Base-by-base conservation (phyloP, 2,888 invertebrate species). In the Gortyna flavago region DNA sequence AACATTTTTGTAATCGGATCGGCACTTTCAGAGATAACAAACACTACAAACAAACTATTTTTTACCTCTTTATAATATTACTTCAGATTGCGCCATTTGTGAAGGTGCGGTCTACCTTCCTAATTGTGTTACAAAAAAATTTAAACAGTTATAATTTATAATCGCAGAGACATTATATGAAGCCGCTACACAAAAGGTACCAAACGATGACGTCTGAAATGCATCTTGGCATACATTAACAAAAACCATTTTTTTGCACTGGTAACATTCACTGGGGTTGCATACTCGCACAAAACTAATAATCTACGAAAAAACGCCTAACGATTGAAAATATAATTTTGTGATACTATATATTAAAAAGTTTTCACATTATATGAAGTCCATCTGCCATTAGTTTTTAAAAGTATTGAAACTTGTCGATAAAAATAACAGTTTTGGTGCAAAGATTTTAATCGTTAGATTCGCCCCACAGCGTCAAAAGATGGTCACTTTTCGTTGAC, bases 111-210 rank as follows among this genome's bases (percentile, higher is more conserved):
- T 32, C 16, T 32, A 16, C 7, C 32, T 2, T 65, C n/a, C 13
- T 62, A 32, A 41, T 51, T 61, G 3, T 72, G 25, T 73, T 35
- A 67, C 16, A 6, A 4, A 48, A 25, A 18, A 16, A 64, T n/a
- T 57, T 11, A 64, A 77, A 79, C 59, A 11, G 57, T 35, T 44
- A 25, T 78, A 6, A 77, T 80, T 87, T 87, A 54, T 73, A 61
- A 80, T 51, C 66, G 54, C 87, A 86, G 85, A 86, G 85, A 87
- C 76, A 78, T 86, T 57, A 75, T 87, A 79, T 87, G 86, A 86
- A 84, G 87, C 75, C 35, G 75, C 66, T 65, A 67, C 74, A 70
- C 67, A 44, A 65, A 79, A 87, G 86, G 86, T 87, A 87, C 76
- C 32, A 66, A 59, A 57, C 48, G 72, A n/a, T 61, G 77, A 70